Base-by-base conservation (phyloP, 2,797 vertebrate species). In the Scolopax bukidnonensis region DNA sequence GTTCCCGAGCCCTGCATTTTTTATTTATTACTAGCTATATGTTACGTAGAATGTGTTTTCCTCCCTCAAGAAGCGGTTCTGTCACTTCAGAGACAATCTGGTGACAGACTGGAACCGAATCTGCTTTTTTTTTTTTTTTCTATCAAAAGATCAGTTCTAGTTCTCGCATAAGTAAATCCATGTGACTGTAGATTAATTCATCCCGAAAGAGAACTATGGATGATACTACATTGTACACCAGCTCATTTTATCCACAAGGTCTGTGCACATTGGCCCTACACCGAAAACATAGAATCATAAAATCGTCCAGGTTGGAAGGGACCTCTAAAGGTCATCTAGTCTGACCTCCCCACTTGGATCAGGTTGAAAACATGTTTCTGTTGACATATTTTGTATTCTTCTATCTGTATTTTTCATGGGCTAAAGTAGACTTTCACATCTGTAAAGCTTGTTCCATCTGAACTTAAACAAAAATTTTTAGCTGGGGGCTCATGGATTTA, bases 141-240 rank as follows among this genome's bases (percentile, higher is more conserved):
- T 0, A 1, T 48, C 1, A 9, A n/a, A 54, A n/a, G 4, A 38
- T 10, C 32, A 7, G 6, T 51, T 14, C 14, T 10, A 5, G 1
- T 53, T 77, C 53, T 75, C 43, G 18, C 30, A 12, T 25, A 54
- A 71, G 2, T 27, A 36, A 61, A 12, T 65, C 43, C 4, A 36
- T 25, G 3, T 36, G 15, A 36, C 8, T 63, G 33, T 41, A 10
- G 3, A 1, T 64, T 4, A 57, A 21, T 68, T 81, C 16, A 10
- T 10, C 25, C 20, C 11, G 8, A 27, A 87, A 54, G 4, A 36
- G 15, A 78, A 2, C 16, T 59, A 8, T 33, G 10, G 54, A 27
- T 17, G 2, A 15, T 63, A 6, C 3, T 15, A 11, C 1, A 0
- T 57, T 32, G 50, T 12, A 27, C 10, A 7, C 10, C 6, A 2